Conservation (phyloP, 2,113 vertebrate genomes). For the Noturus placidus region DNA sequence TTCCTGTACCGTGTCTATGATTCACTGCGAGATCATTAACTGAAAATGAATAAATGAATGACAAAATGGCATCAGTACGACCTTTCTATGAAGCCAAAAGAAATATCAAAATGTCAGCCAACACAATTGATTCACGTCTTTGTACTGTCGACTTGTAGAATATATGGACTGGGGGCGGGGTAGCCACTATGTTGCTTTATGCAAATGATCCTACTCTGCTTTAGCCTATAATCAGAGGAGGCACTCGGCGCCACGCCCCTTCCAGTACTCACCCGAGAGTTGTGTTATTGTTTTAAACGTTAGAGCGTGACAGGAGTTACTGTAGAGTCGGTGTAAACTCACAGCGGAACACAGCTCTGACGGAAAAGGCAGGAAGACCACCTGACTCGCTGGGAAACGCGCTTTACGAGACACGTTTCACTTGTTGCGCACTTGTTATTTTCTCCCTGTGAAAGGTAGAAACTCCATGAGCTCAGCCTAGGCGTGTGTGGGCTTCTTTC, state of each 20-base stretch:
- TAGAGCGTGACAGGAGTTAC: not conserved
- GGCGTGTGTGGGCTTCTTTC: not conserved
- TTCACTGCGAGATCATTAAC: not conserved
- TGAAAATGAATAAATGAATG: not conserved
- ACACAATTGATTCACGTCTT: too few species aligned
- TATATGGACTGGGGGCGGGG: not conserved
- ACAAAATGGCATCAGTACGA: not conserved
- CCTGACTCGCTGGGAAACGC: not conserved
- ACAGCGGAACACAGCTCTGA: not conserved
- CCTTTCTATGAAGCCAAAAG: not conserved
- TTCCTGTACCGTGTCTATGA: not conserved
- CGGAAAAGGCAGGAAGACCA: not conserved
- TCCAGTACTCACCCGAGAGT: not conserved
- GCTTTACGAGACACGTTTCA: slow-evolving; percentile 22
- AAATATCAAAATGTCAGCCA: not conserved
- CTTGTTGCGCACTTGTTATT: slow-evolving; percentile 77
- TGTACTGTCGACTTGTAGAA: not conserved
- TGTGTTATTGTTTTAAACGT: slow-evolving; percentile 4
- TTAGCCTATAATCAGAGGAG: slow-evolving; percentile 6
- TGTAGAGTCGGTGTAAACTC: not conserved
- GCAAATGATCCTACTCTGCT: not conserved
- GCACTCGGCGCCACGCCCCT: slow-evolving; percentile 41
- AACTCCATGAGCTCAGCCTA: not conserved
- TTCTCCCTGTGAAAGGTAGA: slow-evolving; percentile 24
- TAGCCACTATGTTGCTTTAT: not conserved